These are phyloP conservation scores for Tachina grossa DNA, from an alignment of 2,888 invertebrate genomes.

Conservation along the genomic window DNA sequence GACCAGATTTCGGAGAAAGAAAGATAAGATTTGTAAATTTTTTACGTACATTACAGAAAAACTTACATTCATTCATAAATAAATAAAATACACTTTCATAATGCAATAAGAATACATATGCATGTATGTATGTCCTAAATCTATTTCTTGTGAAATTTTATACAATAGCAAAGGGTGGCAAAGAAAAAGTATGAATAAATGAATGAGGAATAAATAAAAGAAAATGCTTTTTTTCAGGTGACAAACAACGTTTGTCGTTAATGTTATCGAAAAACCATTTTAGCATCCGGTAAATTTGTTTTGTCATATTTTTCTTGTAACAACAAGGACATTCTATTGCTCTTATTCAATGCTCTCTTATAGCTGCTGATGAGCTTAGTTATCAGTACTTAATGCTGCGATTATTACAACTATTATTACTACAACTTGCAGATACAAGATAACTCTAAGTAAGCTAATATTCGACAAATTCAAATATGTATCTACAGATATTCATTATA, in stretches of 20 bases:
- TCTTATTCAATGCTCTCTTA: conserved; percentile 38
- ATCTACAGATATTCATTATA: conserved; percentile 11
- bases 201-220: neutral
- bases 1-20: too few species aligned
- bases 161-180: conserved; percentile 24
- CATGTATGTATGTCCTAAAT: neutral
- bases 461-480: conserved; percentile 37
- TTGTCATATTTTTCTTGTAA: conserved; percentile 43
- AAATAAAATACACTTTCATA: conserved; percentile 2
- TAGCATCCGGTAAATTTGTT: conserved; percentile 75
- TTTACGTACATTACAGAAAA: too few species aligned
- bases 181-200: neutral
- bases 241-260: conserved; percentile 57
- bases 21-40: too few species aligned
- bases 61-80: too few species aligned
- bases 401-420: conserved; percentile 63
- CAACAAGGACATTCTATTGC: conserved; percentile 47
- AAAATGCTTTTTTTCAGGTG: neutral
- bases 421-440: conserved; percentile 46
- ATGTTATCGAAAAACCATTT: conserved; percentile 78
- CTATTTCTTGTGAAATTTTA: conserved; percentile 1
- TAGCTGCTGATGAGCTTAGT: conserved; percentile 68
- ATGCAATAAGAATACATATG: neutral
- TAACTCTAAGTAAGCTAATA: conserved; percentile 63
- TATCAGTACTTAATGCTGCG: conserved; percentile 62